These are phyloP conservation scores for Axis porcinus DNA, from an alignment of 2,113 vertebrate species.

Conservation along the genomic window DNA sequence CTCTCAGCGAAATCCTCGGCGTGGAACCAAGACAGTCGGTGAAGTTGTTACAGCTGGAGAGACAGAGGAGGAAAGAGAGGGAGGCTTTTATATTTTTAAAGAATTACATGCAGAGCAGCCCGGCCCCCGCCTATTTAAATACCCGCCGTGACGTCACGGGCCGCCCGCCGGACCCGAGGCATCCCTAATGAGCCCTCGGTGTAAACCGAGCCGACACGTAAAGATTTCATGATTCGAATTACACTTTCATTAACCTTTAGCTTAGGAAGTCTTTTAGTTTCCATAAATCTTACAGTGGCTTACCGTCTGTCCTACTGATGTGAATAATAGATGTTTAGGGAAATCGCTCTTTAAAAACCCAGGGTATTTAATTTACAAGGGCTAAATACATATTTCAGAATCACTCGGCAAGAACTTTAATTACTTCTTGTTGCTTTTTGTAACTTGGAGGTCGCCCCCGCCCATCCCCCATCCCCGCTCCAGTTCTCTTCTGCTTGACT, in stretches of 20 bases:
- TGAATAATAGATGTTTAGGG: constrained; percentile 81
- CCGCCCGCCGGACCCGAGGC: neutral
- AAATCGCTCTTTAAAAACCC: constrained; percentile 74
- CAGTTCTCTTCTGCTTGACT: constrained; percentile 67
- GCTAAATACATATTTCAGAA: constrained; percentile 71
- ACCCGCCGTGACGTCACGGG: constrained; percentile 43
- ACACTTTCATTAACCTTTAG: constrained; percentile 80
- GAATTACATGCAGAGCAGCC: constrained; percentile 54
- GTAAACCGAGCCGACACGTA: constrained; percentile 63
- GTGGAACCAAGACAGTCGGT: constrained; percentile 83
- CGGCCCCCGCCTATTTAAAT: constrained; percentile 63
- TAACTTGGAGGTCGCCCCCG: constrained; percentile 12
- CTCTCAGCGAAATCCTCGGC: constrained; percentile 83
- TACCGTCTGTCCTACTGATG: constrained; percentile 66
- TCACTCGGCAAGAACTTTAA: constrained; percentile 70
- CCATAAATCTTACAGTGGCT: constrained; percentile 79
- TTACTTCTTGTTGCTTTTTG: constrained; percentile 55
- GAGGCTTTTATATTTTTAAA: constrained; percentile 76
- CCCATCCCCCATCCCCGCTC: neutral
- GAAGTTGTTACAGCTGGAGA: constrained; percentile 78
- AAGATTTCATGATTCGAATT: constrained; percentile 80
- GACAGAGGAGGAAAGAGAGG: constrained; percentile 36
- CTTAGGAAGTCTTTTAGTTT: constrained; percentile 78
- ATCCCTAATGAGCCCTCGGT: constrained; percentile 38
- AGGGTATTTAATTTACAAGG: constrained; percentile 78